Percentiles rank a stretch among this genome's conserved stretches.
Evolutionary conservation across 2,113 vertebrate species (phyloP).

Genomic region (Hymenochirus boettgeri): DNA sequence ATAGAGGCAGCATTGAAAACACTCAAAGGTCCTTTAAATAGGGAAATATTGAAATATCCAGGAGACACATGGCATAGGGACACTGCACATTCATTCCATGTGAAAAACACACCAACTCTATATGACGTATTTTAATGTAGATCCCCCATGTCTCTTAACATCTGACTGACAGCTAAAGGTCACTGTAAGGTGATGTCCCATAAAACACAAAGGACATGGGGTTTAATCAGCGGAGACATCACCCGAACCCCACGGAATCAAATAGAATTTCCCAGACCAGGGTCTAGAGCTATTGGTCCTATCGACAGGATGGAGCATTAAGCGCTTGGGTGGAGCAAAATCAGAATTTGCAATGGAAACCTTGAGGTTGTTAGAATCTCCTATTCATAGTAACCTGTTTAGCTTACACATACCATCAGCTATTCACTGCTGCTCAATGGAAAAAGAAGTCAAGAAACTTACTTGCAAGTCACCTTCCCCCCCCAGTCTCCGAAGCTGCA

Average conservation of each 20-base stretch:
- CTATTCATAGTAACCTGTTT: no score
- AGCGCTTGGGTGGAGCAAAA: no score
- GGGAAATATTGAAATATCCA: conserved; percentile 1
- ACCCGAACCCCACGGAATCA: no score
- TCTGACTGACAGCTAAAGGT: neutral
- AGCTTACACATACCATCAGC: no score
- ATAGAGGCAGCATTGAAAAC: conserved; percentile 32
- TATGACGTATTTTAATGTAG: neutral
- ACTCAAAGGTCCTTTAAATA: no score
- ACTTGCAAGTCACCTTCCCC: no score
- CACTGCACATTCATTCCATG: conserved; percentile 8
- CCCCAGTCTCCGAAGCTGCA: no score
- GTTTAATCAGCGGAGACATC: neutral
- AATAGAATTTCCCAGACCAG: neutral
- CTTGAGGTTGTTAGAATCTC: no score
- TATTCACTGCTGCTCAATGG: no score
- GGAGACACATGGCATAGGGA: neutral
- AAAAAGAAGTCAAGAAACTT: no score
- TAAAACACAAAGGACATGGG: neutral
- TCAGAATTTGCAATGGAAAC: no score
- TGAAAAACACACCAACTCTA: neutral
- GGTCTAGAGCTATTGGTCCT: neutral
- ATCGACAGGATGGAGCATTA: no score
- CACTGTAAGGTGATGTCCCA: neutral
- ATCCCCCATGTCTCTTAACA: neutral